Percentiles rank a stretch among this genome's conserved stretches.
Conservation (phyloP, 2,797 vertebrate genomes). For the Tachyglossus aculeatus region DNA sequence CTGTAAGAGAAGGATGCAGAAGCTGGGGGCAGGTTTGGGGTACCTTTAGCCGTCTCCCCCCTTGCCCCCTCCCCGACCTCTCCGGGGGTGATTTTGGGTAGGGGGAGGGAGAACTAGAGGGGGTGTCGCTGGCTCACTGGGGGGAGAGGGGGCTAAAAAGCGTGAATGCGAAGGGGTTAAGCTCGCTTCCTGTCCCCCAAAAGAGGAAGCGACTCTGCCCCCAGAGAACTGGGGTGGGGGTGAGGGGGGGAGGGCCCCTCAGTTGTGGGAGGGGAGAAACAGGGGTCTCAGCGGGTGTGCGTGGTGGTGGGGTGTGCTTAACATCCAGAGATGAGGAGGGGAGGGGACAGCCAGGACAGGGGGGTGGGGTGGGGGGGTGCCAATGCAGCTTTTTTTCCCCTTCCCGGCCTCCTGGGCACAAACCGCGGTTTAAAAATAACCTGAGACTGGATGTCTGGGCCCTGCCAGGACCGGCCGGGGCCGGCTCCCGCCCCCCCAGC, state of each 20-base stretch:
- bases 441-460: constrained; percentile 52
- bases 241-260: neutral
- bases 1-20: neutral
- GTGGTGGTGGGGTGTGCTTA: constrained; percentile 41
- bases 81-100: neutral
- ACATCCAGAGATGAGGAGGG: constrained; percentile 3
- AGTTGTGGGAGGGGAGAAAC: neutral
- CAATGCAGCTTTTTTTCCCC: constrained; percentile 35
- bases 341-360: constrained; percentile 3
- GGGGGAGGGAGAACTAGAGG: too few relatives aligned
- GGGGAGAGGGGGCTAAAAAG: neutral
- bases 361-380: neutral
- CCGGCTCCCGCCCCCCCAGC: constrained; percentile 30
- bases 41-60: neutral
- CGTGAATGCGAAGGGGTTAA: constrained; percentile 42
- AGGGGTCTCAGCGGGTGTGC: neutral
- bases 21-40: neutral
- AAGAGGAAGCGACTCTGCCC: neutral
- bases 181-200: constrained; percentile 43
- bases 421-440: constrained; percentile 68
- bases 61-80: neutral
- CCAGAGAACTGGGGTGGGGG: neutral
- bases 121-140: neutral
- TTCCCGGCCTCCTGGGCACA: constrained; percentile 60
- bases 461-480: constrained; percentile 55